phyloP scores from a whole-genome alignment of 2,888 invertebrate species.

The Netelia virgata region DNA sequence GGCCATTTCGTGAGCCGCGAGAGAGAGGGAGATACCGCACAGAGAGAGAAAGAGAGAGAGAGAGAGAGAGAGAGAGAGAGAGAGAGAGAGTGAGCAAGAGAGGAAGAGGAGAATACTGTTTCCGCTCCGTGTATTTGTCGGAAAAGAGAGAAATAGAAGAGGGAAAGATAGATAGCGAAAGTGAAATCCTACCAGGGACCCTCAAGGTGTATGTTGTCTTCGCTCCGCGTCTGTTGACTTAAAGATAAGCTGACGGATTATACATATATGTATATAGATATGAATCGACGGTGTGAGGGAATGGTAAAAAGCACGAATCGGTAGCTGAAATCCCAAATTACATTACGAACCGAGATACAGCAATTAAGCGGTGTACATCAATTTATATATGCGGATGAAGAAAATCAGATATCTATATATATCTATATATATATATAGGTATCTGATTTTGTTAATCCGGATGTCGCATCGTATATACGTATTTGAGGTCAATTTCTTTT shows the following conservation, averaged over 20 bases:
- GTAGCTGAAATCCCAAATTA: constrained; percentile 37
- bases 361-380: constrained; percentile 45
- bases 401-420: constrained; percentile 15
- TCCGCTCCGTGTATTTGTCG: background rate
- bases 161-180: constrained; percentile 41
- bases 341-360: constrained; percentile 24
- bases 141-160: constrained; percentile 27
- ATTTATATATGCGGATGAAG: background rate
- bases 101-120: constrained; percentile 26
- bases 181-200: constrained; percentile 44
- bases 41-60: too few relatives aligned
- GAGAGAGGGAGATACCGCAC: background rate
- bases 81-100: background rate
- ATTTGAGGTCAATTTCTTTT: background rate
- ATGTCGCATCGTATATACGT: background rate
- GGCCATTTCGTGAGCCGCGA: constrained; percentile 29
- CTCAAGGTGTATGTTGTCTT: constrained; percentile 47
- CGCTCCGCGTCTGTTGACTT: constrained; percentile 49
- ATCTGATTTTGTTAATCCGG: too few relatives aligned
- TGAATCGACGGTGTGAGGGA: constrained; percentile 35
- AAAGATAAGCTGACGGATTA: constrained; percentile 58
- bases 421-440: too few relatives aligned
- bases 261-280: constrained; percentile 9
- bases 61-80: constrained; percentile 18
- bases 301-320: constrained; percentile 38